Evolutionary conservation across 2,888 invertebrate genomes (phyloP).

Genomic region (Tineola bisselliella): DNA sequence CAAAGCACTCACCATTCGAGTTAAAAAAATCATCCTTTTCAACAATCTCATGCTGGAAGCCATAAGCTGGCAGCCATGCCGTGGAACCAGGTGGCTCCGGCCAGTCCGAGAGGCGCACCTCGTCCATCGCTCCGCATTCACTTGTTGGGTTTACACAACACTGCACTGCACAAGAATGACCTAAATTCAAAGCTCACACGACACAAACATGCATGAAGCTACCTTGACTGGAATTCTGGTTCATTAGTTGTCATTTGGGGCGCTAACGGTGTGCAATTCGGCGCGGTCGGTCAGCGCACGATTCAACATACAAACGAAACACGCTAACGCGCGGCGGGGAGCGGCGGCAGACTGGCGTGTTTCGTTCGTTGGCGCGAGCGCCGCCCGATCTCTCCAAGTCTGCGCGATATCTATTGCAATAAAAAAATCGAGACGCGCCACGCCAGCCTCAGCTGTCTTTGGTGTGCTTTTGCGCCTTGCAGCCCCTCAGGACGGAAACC

Average conservation of each 20-base stretch:
- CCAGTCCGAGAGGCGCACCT: constrained; percentile 74
- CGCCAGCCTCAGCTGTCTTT: constrained; percentile 6
- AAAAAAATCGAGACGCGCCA: constrained; percentile 34
- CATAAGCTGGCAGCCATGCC: constrained; percentile 83
- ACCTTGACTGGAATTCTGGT: constrained; percentile 50
- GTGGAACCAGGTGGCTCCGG: constrained; percentile 75
- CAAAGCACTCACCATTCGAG: constrained; percentile 67
- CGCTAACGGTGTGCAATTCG: constrained; percentile 54
- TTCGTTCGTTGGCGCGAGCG: constrained; percentile 10
- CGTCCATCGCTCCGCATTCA: constrained; percentile 50
- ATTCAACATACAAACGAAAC: constrained; percentile 18
- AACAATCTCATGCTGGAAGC: constrained; percentile 74
- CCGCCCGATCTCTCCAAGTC: constrained; percentile 39
- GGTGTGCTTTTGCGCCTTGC: constrained; percentile 5
- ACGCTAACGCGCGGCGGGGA: constrained; percentile 50
- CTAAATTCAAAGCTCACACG: constrained; percentile 33
- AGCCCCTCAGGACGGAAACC: constrained; percentile 30
- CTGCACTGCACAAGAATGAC: constrained; percentile 49
- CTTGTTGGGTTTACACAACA: constrained; percentile 36
- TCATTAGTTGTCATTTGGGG: constrained; percentile 62
- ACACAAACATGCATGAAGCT: constrained; percentile 58
- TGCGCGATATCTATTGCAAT: constrained; percentile 36
- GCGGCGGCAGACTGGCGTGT: constrained; percentile 42
- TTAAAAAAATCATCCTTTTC: constrained; percentile 73
- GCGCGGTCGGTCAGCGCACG: constrained; percentile 23